phyloP scores from a whole-genome alignment of 2,113 vertebrate species.

The Neomonachus schauinslandi region DNA sequence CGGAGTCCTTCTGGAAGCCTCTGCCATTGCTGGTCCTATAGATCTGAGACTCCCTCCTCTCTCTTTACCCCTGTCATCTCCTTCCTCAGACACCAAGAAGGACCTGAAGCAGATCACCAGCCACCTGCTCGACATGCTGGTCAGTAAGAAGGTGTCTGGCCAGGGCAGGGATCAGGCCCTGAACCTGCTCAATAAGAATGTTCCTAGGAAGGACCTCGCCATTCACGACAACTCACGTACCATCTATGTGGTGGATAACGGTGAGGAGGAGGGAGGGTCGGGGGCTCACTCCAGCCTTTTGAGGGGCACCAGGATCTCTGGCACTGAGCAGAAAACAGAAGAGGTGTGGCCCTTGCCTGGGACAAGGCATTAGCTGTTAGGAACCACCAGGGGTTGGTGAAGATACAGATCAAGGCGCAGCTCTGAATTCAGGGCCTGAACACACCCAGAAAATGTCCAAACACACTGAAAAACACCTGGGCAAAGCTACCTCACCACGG shows the following conservation, averaged over 20 bases:
- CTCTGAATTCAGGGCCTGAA: not conserved
- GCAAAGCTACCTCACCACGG: not conserved
- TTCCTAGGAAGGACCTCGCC: constrained; percentile 91
- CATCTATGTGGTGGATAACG: constrained; percentile 94
- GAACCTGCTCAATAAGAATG: constrained; percentile 95
- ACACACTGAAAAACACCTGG: not conserved
- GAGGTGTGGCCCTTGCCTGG: not conserved
- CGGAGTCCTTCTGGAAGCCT: not conserved
- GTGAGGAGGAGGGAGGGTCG: constrained; percentile 82
- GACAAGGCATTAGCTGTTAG: not conserved
- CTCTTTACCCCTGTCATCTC: not conserved
- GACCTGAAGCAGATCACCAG: constrained; percentile 93
- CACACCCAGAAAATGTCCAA: not conserved
- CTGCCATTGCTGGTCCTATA: not conserved
- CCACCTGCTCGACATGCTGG: constrained; percentile 94
- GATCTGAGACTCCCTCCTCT: not conserved
- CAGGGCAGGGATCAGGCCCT: constrained; percentile 96
- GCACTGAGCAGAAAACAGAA: not conserved
- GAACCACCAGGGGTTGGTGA: not conserved
- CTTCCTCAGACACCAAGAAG: constrained; percentile 90
- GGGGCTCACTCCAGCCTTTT: not conserved
- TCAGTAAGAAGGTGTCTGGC: constrained; percentile 94
- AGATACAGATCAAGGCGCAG: not conserved
- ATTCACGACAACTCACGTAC: constrained; percentile 90
- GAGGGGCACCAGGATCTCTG: not conserved